These are phyloP conservation scores for Oophaga pumilio DNA, from an alignment of 2,113 vertebrate genomes.

Conservation along the genomic window DNA sequence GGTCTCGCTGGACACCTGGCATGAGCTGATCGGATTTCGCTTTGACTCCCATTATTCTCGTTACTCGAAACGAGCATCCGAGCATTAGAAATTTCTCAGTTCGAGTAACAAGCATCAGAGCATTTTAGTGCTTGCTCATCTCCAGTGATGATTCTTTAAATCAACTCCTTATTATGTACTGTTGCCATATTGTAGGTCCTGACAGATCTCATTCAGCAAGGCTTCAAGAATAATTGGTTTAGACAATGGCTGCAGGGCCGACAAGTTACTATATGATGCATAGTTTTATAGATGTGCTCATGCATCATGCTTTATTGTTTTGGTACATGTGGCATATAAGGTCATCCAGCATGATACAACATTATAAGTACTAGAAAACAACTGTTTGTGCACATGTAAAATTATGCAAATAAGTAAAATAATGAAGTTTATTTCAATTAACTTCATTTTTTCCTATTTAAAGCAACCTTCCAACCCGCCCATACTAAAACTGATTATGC, in stretches of 20 bases:
- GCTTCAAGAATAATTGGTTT: not conserved
- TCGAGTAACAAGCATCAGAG: not conserved
- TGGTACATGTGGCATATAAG: not conserved
- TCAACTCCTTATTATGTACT: not conserved
- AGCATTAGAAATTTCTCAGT: too few relatives aligned
- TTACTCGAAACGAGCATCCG: too few relatives aligned
- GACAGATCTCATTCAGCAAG: not conserved
- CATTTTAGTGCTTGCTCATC: not conserved
- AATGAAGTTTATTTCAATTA: not conserved
- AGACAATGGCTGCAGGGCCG: not conserved
- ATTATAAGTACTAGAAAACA: not conserved
- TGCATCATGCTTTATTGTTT: not conserved
- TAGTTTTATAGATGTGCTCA: not conserved
- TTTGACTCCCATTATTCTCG: too few relatives aligned
- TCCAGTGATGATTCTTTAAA: not conserved
- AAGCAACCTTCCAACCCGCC: not conserved
- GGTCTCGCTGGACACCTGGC: too few relatives aligned
- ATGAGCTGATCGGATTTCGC: too few relatives aligned
- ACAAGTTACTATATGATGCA: not conserved
- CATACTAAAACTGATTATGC: too few relatives aligned
- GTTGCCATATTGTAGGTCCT: not conserved
- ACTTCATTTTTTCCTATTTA: not conserved
- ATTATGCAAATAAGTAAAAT: too few relatives aligned
- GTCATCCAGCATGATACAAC: not conserved
- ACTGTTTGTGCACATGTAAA: not conserved